A percentile compares a stretch with the other conserved stretches of the same genome.
phyloP scores from a whole-genome alignment of 2,797 vertebrate genomes.

The Chelonia mydas region DNA sequence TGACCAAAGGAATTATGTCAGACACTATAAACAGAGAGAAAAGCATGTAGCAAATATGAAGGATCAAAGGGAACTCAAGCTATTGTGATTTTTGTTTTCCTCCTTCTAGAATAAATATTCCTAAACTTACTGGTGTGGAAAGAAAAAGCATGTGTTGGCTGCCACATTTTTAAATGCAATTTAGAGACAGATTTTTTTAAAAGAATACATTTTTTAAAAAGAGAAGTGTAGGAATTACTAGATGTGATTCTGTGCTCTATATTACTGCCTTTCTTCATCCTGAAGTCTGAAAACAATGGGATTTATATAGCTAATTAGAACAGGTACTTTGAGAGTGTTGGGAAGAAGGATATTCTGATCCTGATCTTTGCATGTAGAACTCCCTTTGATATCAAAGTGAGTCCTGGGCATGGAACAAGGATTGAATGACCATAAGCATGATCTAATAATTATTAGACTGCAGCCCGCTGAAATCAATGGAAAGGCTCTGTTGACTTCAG shows the following conservation, averaged over 20 bases:
- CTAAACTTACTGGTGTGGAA: conserved; percentile 34
- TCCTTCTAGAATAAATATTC: conserved; percentile 49
- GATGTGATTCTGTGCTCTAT: conserved; percentile 21
- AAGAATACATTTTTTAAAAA: conserved; percentile 17
- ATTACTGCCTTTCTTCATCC: not conserved
- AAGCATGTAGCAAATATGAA: conserved; percentile 52
- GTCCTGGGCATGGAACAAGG: not conserved
- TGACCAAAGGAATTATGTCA: conserved; percentile 74
- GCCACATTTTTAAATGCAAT: not conserved
- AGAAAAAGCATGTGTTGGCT: conserved; percentile 17
- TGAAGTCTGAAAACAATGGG: not conserved
- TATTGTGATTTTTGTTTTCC: conserved; percentile 51
- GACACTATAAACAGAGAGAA: conserved; percentile 67
- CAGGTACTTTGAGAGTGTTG: not conserved
- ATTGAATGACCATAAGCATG: not conserved
- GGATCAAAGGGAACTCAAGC: conserved; percentile 53
- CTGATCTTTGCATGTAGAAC: too few species aligned
- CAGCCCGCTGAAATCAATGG: not conserved
- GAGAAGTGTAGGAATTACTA: conserved; percentile 18
- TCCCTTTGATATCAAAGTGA: too few species aligned
- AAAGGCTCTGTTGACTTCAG: not conserved
- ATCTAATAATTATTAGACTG: not conserved
- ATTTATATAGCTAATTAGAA: not conserved
- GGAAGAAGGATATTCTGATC: too few species aligned
- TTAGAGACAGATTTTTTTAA: not conserved